Percentiles rank a stretch among this genome's conserved stretches.
These are phyloP conservation scores for Cantharis flavilabris DNA, from an alignment of 2,888 invertebrate species.

Conservation along the genomic window DNA sequence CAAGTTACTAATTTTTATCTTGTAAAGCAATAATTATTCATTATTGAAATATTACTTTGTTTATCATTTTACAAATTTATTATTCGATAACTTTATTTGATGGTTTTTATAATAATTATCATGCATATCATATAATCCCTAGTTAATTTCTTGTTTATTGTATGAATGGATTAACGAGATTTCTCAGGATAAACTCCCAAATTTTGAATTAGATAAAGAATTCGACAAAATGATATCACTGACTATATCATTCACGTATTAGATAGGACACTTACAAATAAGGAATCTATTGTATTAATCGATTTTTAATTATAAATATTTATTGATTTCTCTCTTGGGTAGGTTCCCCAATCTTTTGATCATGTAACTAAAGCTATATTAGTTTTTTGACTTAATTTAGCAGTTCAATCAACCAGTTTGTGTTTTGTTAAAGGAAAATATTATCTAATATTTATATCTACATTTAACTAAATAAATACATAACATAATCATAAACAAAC, in stretches of 20 bases:
- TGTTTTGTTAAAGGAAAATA: not conserved
- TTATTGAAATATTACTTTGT: slow-evolving; percentile 1
- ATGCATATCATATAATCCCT: no score
- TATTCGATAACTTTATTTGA: not conserved
- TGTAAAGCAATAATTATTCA: slow-evolving; percentile 3
- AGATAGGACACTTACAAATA: no score
- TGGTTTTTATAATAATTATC: not conserved
- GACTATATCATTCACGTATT: no score
- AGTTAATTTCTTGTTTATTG: no score
- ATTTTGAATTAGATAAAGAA: no score
- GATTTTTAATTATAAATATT: no score
- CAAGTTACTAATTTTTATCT: slow-evolving; percentile 9
- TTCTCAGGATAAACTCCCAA: no score
- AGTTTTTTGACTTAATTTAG: not conserved
- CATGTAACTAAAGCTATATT: not conserved
- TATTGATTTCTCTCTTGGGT: no score
- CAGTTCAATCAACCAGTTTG: not conserved
- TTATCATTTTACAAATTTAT: not conserved
- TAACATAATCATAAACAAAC: not conserved
- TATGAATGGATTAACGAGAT: no score
- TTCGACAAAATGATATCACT: no score
- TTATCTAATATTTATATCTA: not conserved
- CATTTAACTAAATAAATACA: not conserved
- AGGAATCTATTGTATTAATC: no score
- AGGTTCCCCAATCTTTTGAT: not conserved